Base-by-base conservation (phyloP, 2,888 invertebrate genomes). In the Melieria omissa region DNA sequence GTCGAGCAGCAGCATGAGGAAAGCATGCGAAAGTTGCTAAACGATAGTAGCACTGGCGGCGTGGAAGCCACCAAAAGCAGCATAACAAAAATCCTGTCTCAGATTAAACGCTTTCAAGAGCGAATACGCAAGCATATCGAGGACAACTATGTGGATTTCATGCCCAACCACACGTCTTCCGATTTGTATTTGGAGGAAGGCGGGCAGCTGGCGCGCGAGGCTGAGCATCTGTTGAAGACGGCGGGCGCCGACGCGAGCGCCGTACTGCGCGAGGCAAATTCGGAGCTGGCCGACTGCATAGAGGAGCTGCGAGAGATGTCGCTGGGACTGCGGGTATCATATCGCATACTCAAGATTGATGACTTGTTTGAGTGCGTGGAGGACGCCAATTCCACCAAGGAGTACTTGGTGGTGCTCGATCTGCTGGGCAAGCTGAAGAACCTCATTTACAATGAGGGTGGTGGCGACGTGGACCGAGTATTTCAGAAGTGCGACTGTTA, bases 211-310 rank as follows among this genome's bases (percentile, higher is more conserved):
- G 76, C 82, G 44, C 78, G 79, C 3, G 86, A 87, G 70, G 81
- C 85, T 0, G 79, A 80, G 42, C 75, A 84, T 44, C 72, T 87
- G 9, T 74, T 86, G 0, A 78, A 82, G 14, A 81, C 79, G n/a
- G 77, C 94, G 74, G 91, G 92, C 79, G 88, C 89, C 64, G 88
- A 89, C 73, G 90, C 91, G 0, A 90, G 90, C 83, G 88, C 89
- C 41, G 90, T 92, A 75, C 87, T 93, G 55, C 85, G 88, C 4
- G 89, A 90, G 71, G 90, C 91, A 0, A 89, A 90, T 65, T 88
- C 89, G 63, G 91, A 91, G 80, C 86, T 93, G 76, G 88, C 90
- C 55, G 87, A 87, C 71, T 86, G 92, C 58, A 88, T 89, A 0
- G 82, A 86, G 12, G 87, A 89, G 49, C 84, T 93, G 58, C 86